Conservation (phyloP, 2,113 vertebrate species). For the Epinephelus cyanopodus region DNA sequence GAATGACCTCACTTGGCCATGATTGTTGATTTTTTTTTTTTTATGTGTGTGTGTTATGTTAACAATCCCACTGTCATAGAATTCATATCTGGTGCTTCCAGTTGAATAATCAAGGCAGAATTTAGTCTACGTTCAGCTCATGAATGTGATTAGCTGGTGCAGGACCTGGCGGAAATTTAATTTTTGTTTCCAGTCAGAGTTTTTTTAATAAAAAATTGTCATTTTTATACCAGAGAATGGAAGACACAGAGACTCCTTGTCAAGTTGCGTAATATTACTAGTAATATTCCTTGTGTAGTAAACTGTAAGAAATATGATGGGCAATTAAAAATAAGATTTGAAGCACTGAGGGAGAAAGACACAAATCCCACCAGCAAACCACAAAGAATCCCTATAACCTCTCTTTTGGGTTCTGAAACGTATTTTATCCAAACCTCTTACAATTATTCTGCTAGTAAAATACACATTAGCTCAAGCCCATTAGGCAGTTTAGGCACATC, state of each 20-base stretch:
- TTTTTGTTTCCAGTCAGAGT: too few species aligned
- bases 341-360: neutral
- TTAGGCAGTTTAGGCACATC: neutral
- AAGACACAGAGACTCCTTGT: too few species aligned
- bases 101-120: conserved; percentile 7
- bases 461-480: neutral
- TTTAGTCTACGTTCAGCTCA: conserved; percentile 16
- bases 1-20: conserved; percentile 44
- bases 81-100: conserved; percentile 28
- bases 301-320: neutral
- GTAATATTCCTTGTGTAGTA: neutral
- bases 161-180: neutral
- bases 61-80: conserved; percentile 41
- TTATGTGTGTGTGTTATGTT: conserved; percentile 1
- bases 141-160: conserved; percentile 26
- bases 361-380: neutral
- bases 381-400: neutral
- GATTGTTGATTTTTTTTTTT: conserved; percentile 12
- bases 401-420: neutral
- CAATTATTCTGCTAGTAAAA: neutral
- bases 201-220: too few species aligned
- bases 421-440: neutral
- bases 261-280: neutral
- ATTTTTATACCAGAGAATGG: too few species aligned
- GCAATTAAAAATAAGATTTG: neutral